A percentile compares a stretch with the other conserved stretches of the same genome.
phyloP scores from a whole-genome alignment of 2,797 vertebrate genomes.

The Macropus fuliginosus region DNA sequence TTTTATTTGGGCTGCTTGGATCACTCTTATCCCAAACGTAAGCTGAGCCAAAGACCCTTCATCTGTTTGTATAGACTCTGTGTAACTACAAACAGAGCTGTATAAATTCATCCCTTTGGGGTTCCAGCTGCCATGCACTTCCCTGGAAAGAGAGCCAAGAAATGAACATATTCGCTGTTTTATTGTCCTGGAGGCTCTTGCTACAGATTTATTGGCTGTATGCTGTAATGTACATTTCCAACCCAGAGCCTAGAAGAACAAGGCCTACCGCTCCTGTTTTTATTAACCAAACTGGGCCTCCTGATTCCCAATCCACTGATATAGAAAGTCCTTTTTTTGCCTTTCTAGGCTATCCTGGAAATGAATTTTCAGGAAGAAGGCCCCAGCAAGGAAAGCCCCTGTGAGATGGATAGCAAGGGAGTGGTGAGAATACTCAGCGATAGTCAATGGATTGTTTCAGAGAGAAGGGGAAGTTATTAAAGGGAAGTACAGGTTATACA shows the following conservation, averaged over 20 bases:
- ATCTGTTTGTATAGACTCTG: conserved; percentile 74
- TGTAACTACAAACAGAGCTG: conserved; percentile 71
- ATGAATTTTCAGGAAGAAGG: background rate
- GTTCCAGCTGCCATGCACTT: conserved; percentile 34
- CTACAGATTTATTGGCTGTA: conserved; percentile 59
- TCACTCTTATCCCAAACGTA: conserved; percentile 67
- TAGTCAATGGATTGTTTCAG: background rate
- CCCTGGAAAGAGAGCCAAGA: conserved; percentile 29
- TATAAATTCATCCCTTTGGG: conserved; percentile 60
- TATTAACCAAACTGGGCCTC: conserved; percentile 29
- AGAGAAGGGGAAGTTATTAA: conserved; percentile 3
- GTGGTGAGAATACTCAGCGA: conserved; percentile 49
- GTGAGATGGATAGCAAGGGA: conserved; percentile 35
- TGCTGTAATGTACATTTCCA: conserved; percentile 54
- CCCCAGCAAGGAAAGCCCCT: conserved; percentile 9
- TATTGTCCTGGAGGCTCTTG: conserved; percentile 50
- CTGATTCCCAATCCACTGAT: conserved; percentile 38
- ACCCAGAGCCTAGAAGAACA: conserved; percentile 1
- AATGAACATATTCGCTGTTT: conserved; percentile 35
- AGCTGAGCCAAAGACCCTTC: conserved; percentile 75
- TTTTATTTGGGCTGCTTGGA: conserved; percentile 75
- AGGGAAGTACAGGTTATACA: background rate
- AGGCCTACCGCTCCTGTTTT: conserved; percentile 39
- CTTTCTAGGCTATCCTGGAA: conserved; percentile 44
- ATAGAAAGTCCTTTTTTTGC: conserved; percentile 50